A percentile compares a stretch with the other conserved stretches of the same genome.
Evolutionary conservation across 2,797 vertebrate genomes (phyloP).

Genomic region (Pseudocheirus occidentalis): DNA sequence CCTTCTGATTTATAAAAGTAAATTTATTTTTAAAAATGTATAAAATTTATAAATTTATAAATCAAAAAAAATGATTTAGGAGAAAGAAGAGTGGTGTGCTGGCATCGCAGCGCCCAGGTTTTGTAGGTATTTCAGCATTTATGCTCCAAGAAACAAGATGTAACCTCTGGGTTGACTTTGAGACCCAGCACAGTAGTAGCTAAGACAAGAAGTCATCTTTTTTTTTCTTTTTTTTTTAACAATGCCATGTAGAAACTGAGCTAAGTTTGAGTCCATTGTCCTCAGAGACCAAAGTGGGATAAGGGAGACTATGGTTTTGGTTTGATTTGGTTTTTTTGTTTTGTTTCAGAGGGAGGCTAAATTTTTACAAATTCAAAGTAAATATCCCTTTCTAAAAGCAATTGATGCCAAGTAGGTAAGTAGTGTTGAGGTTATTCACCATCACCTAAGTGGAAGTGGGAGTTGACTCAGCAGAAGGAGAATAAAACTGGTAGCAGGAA

Average conservation of each 20-base stretch:
- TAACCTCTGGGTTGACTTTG: not conserved
- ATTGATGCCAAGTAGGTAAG: not conserved
- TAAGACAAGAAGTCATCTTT: not conserved
- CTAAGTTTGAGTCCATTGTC: not conserved
- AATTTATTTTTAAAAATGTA: too few species aligned
- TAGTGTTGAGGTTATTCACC: not conserved
- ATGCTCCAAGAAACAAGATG: not conserved
- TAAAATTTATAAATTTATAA: too few species aligned
- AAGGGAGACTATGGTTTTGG: not conserved
- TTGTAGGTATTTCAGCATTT: not conserved
- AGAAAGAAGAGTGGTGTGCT: not conserved
- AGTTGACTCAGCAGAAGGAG: not conserved
- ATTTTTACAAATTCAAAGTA: not conserved
- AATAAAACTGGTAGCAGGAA: not conserved
- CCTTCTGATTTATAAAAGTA: too few species aligned
- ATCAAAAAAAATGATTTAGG: too few species aligned
- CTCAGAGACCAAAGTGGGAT: not conserved
- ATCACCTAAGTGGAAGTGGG: not conserved
- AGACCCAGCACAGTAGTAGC: not conserved
- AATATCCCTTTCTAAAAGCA: not conserved
- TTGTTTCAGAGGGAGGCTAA: not conserved
- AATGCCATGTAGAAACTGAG: not conserved
- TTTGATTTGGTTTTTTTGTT: too few species aligned
- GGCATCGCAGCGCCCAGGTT: not conserved
- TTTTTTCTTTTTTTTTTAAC: not conserved